Evolutionary conservation across 2,113 vertebrate species (phyloP).

Genomic region (Microcebus ravelobensis): DNA sequence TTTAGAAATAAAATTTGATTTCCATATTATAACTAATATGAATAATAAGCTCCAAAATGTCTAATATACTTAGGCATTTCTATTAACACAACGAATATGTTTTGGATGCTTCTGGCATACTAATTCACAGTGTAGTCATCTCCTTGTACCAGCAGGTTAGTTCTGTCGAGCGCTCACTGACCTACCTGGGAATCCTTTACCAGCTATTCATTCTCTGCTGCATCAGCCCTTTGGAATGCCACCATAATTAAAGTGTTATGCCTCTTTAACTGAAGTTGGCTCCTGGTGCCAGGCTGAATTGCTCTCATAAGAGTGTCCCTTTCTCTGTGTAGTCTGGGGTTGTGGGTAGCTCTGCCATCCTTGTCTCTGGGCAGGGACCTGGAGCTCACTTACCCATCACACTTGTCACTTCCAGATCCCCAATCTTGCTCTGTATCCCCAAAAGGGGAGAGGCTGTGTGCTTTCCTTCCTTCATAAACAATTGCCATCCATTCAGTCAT

Average conservation of each 20-base stretch:
- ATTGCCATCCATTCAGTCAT: not conserved
- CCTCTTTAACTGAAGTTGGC: constrained; percentile 72
- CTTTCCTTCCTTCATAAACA: not conserved
- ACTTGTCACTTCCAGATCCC: not conserved
- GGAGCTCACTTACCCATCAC: not conserved
- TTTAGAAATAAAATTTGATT: constrained; percentile 87
- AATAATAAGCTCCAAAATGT: constrained; percentile 86
- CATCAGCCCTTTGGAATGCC: constrained; percentile 67
- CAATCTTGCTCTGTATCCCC: not conserved
- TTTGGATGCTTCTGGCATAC: constrained; percentile 78
- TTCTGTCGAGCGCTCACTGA: not conserved
- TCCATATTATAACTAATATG: constrained; percentile 86
- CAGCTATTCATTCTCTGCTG: constrained; percentile 63
- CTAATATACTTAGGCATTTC: constrained; percentile 83
- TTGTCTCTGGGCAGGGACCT: not conserved
- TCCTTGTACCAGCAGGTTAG: not conserved
- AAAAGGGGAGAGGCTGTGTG: not conserved
- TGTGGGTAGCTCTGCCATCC: not conserved
- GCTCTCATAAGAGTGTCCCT: constrained; percentile 42
- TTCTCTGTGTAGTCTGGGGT: not conserved
- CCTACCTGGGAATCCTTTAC: constrained; percentile 51
- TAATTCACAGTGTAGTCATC: constrained; percentile 79
- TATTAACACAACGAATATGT: constrained; percentile 84
- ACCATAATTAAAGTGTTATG: constrained; percentile 71
- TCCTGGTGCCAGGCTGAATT: constrained; percentile 39